phyloP scores from a whole-genome alignment of 2,797 vertebrate species.

The Lutjanus argentimaculatus region DNA sequence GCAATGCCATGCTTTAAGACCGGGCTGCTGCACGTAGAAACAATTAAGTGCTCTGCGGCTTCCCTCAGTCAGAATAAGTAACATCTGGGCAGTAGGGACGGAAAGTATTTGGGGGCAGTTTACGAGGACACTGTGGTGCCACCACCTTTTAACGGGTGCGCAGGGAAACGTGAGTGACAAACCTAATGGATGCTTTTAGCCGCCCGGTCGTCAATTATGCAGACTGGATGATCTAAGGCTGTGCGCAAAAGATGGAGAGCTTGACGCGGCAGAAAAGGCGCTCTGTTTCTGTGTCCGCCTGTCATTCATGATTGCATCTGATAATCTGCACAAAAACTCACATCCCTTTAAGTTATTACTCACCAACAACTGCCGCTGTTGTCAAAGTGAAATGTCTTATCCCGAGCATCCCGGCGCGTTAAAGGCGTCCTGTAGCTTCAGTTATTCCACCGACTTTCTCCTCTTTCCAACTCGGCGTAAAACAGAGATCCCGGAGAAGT shows the following conservation, averaged over 20 bases:
- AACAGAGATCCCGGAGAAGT: slow-evolving; percentile 21
- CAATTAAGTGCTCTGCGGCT: slow-evolving; percentile 49
- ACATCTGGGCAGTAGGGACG: slow-evolving; percentile 38
- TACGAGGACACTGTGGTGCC: slow-evolving; percentile 53
- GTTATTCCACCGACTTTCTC: slow-evolving; percentile 40
- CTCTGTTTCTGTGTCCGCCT: neutral
- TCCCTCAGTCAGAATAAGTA: slow-evolving; percentile 50
- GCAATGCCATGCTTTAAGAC: slow-evolving; percentile 7
- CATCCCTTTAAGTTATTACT: slow-evolving; percentile 37
- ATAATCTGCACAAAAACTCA: neutral
- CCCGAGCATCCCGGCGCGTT: slow-evolving; percentile 63
- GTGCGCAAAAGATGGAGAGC: slow-evolving; percentile 47
- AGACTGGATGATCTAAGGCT: slow-evolving; percentile 9
- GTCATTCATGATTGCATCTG: neutral
- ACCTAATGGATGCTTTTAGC: slow-evolving; percentile 59
- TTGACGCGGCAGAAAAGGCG: neutral
- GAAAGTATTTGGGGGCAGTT: slow-evolving; percentile 54
- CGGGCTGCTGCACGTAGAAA: slow-evolving; percentile 31
- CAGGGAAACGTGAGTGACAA: slow-evolving; percentile 36
- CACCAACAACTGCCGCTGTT: slow-evolving; percentile 60
- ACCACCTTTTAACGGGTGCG: slow-evolving; percentile 25
- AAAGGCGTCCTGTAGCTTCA: slow-evolving; percentile 20
- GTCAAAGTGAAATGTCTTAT: slow-evolving; percentile 47
- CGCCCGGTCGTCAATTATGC: slow-evolving; percentile 43
- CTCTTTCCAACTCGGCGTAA: slow-evolving; percentile 1